Percentiles rank a stretch among this genome's conserved stretches.
Evolutionary conservation across 1,140 invertebrate species (phyloP).

Genomic region (Caenorhabditis inopinata): DNA sequence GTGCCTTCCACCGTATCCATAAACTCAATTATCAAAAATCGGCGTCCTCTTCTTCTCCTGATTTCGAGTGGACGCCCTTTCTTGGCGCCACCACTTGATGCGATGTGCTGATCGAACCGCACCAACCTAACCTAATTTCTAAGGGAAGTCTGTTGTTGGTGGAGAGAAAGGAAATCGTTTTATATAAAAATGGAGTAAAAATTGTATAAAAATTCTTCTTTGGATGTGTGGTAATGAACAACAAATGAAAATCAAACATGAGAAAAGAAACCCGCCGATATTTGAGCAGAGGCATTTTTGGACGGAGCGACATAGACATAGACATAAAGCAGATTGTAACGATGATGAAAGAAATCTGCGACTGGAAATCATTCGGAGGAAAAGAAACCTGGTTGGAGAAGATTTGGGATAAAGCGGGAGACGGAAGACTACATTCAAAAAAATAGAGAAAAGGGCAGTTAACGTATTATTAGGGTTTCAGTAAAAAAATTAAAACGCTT

Average conservation of each 20-base stretch:
- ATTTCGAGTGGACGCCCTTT: constrained; percentile 11
- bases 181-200: too few species aligned
- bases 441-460: too few species aligned
- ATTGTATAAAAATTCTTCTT: too few species aligned
- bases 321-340: background rate
- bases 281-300: constrained; percentile 9
- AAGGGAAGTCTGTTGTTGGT: too few species aligned
- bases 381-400: background rate
- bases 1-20: too few species aligned
- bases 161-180: background rate
- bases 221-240: background rate
- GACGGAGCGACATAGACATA: too few species aligned
- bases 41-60: too few species aligned
- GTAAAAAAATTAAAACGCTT: too few species aligned
- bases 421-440: too few species aligned
- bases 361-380: background rate
- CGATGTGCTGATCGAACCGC: background rate
- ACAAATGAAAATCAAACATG: too few species aligned
- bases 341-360: background rate
- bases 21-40: too few species aligned
- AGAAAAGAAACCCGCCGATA: background rate
- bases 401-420: background rate
- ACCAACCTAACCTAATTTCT: background rate
- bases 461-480: too few species aligned
- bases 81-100: constrained; percentile 3